A percentile compares a stretch with the other conserved stretches of the same genome.
Evolutionary conservation across 1,140 invertebrate genomes (phyloP).

Genomic region (Aphis craccivora): DNA sequence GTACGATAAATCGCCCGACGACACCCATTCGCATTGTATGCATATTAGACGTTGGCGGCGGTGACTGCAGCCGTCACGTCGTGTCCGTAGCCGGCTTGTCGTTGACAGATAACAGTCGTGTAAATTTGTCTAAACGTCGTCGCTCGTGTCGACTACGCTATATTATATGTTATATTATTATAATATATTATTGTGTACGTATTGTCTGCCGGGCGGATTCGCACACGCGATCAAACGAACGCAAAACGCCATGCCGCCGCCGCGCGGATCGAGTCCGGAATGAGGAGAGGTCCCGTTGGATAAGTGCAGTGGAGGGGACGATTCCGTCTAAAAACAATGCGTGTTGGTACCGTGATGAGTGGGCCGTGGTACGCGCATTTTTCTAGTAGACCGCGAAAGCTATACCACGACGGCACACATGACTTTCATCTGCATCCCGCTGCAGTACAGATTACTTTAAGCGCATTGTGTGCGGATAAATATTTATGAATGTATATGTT

Average conservation of each 20-base stretch:
- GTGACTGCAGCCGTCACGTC: slow-evolving; percentile 11
- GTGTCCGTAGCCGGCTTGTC: neutral
- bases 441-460: no score
- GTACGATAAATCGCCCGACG: slow-evolving; percentile 35
- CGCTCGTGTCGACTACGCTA: neutral
- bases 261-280: neutral
- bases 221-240: slow-evolving; percentile 8
- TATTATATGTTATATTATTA: neutral
- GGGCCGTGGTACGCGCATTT: no score
- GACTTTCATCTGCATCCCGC: neutral
- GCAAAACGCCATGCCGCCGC: neutral
- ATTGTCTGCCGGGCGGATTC: neutral
- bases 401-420: neutral
- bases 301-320: no score
- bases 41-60: slow-evolving; percentile 25
- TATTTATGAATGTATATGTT: no score
- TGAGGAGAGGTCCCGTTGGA: neutral
- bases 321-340: no score
- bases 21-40: slow-evolving; percentile 39
- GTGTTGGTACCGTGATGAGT: no score
- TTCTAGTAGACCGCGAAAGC: no score
- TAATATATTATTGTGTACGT: neutral
- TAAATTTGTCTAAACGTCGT: slow-evolving; percentile 36
- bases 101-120: neutral
- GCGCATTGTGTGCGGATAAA: no score